Base-by-base conservation (phyloP, 2,113 vertebrate genomes). In the Chloroceryle aenea region DNA sequence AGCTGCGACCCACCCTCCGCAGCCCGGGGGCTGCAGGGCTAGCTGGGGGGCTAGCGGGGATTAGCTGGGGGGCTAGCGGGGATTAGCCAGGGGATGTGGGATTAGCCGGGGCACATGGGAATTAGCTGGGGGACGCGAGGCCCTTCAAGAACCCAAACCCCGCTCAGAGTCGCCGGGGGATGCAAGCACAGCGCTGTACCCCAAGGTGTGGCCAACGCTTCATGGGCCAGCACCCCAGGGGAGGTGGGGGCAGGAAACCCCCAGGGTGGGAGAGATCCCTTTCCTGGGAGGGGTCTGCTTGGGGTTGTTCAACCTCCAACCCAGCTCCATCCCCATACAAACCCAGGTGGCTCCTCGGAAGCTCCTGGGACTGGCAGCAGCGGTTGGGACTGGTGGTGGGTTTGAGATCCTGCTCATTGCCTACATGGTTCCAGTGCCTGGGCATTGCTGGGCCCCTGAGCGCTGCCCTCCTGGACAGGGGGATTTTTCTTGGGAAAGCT, bases 101-200 rank as follows among this genome's bases (percentile, higher is more conserved):
- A 27, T 26, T 27, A 53, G 50, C 13, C 8, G 26, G 52, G 52
- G 52, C 16, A 17, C 19, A 45, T 7, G 14, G 55, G 87, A 53
- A 8, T 52, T 19, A 8, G 21, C 7, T 0, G 0, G 53, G 47
- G 61, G 0, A 2, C 16, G 21, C 0, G 10, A 58, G n/a, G 14
- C 9, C n/a, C 69, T 56, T 45, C 0, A 5, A 68, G 78, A 81
- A 27, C 69, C 27, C 77, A 74, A 36, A 19, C 6, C 1, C 2
- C 14, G 17, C 73, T 55, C 13, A 4, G 25, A 16, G 8, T 6
- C 6, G 1, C 14, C 3, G 2, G 12, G 43, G 67, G 25, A 30
- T 0, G 2, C 26, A 10, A 48, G 52, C 47, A 27, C 71, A 50
- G 75, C 1, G 32, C 80, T 20, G 77, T 18, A 26, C 34, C 72